phyloP scores from a whole-genome alignment of 2,888 invertebrate genomes.

The Ormyrus thymus region DNA sequence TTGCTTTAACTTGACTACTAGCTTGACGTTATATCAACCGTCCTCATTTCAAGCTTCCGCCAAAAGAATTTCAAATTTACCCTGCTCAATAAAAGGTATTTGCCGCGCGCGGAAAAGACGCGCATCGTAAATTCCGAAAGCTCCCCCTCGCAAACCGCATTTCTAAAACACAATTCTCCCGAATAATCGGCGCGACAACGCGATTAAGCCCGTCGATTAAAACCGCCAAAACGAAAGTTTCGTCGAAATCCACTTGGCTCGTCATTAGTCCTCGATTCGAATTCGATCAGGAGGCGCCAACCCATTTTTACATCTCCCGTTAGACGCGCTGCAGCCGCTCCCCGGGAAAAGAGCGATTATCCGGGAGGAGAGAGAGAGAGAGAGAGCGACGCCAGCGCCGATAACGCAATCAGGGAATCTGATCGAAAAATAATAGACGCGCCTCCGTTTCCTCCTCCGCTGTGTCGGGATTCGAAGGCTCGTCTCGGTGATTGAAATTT shows the following conservation, averaged over 20 bases:
- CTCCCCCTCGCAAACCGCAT: no score
- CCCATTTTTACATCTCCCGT: slow-evolving; percentile 20
- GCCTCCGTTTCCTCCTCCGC: slow-evolving; percentile 49
- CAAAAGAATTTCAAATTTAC: no score
- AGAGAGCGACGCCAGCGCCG: slow-evolving; percentile 33
- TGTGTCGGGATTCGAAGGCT: slow-evolving; percentile 19
- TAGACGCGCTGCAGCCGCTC: neutral
- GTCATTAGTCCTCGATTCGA: slow-evolving; percentile 39
- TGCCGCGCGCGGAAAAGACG: no score
- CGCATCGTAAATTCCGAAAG: no score
- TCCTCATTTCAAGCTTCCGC: no score
- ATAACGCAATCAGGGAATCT: slow-evolving; percentile 73
- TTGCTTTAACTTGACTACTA: no score
- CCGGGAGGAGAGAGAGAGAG: slow-evolving; percentile 34
- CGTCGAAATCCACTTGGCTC: neutral
- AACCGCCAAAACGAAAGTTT: neutral
- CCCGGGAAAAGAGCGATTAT: slow-evolving; percentile 55
- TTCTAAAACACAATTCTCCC: neutral
- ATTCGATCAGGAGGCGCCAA: slow-evolving; percentile 36
- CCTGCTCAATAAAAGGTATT: no score
- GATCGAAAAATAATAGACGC: slow-evolving; percentile 73
- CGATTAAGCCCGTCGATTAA: slow-evolving; percentile 22
- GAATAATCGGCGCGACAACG: neutral
- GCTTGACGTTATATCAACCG: no score
- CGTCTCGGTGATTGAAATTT: slow-evolving; percentile 53